phyloP scores from a whole-genome alignment of 2,888 invertebrate species.

The Patella pellucida region DNA sequence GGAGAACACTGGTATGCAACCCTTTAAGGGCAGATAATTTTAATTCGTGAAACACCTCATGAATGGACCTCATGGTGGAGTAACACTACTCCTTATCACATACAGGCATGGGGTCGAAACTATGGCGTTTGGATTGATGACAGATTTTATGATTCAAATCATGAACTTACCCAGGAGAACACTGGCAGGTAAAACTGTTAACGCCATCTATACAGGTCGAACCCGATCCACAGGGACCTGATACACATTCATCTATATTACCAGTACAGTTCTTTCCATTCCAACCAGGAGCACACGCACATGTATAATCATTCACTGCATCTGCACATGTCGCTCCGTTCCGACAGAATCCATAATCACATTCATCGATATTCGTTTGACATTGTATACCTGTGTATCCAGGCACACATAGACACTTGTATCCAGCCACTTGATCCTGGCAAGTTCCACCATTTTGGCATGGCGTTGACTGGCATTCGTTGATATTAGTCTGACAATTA shows the following conservation, averaged over 20 bases:
- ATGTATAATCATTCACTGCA: constrained; percentile 77
- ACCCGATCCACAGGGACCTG: constrained; percentile 60
- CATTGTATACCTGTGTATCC: constrained; percentile 61
- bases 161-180: constrained; percentile 22
- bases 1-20: too few species aligned
- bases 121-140: too few species aligned
- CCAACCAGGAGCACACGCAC: constrained; percentile 77
- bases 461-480: constrained; percentile 78
- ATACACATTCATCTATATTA: constrained; percentile 80
- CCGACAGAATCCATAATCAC: constrained; percentile 30
- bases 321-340: constrained; percentile 43
- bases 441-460: constrained; percentile 95
- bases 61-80: too few species aligned
- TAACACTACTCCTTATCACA: too few species aligned
- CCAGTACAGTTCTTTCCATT: constrained; percentile 77
- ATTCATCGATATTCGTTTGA: constrained; percentile 42
- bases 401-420: constrained; percentile 62
- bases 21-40: too few species aligned
- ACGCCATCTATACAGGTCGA: constrained; percentile 43
- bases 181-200: constrained; percentile 42
- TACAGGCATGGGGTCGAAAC: too few species aligned
- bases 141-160: too few species aligned
- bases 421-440: constrained; percentile 88
- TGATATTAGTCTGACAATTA: constrained; percentile 64
- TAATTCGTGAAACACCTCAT: too few species aligned